Percentiles rank a stretch among this genome's conserved stretches.
Evolutionary conservation across 2,113 vertebrate species (phyloP).

Genomic region (Malurus alboscapulatus): DNA sequence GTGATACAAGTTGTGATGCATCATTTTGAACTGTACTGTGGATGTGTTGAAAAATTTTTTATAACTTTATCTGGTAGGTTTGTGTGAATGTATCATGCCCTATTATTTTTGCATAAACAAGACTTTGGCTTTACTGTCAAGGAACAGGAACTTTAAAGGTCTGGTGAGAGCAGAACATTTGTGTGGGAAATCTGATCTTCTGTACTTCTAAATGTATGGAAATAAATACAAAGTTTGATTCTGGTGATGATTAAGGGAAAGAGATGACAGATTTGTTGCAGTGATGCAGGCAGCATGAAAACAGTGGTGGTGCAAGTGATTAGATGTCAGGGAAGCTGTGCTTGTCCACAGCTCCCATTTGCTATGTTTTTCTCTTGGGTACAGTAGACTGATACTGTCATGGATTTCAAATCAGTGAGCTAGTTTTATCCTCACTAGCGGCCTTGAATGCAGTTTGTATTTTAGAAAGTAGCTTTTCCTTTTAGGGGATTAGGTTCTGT

Average conservation of each 20-base stretch:
- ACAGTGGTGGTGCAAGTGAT: background rate
- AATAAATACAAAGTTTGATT: background rate
- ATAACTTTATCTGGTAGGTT: background rate
- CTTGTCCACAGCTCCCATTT: background rate
- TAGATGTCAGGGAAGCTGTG: background rate
- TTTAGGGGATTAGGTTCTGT: background rate
- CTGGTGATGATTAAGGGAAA: background rate
- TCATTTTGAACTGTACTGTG: background rate
- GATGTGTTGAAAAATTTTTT: background rate
- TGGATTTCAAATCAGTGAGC: background rate
- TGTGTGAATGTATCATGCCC: background rate
- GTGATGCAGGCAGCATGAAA: background rate
- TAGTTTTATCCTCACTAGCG: background rate
- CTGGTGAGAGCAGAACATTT: background rate
- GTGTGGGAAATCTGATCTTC: background rate
- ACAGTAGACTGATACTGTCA: background rate
- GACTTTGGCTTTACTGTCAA: background rate
- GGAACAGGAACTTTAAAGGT: background rate
- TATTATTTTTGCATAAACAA: background rate
- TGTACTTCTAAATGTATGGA: background rate
- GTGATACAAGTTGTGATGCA: background rate
- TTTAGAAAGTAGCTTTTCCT: background rate
- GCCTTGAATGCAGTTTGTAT: background rate
- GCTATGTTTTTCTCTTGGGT: background rate
- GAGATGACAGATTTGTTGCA: background rate